Evolutionary conservation across 2,113 vertebrate species (phyloP).

Genomic region (Salvator merianae): DNA sequence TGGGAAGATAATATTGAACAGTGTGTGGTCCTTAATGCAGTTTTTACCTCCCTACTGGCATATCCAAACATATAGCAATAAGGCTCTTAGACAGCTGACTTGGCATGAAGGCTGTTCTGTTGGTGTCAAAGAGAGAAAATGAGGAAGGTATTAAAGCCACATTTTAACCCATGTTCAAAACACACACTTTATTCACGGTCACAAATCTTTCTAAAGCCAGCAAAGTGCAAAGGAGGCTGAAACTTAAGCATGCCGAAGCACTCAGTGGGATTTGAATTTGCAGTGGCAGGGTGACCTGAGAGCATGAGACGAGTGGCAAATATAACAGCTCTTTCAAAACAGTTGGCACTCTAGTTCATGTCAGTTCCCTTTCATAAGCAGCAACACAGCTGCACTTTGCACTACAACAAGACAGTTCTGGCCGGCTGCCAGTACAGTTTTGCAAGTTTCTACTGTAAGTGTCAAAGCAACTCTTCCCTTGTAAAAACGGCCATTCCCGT

Average conservation of each 20-base stretch:
- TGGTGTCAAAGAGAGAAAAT: slow-evolving; percentile 27
- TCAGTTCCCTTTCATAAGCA: slow-evolving; percentile 58
- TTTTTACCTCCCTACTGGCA: background rate
- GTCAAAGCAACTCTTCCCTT: slow-evolving; percentile 6
- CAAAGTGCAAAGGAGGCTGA: slow-evolving; percentile 21
- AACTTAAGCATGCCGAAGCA: slow-evolving; percentile 42
- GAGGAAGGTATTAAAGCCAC: background rate
- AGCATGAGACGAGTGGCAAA: background rate
- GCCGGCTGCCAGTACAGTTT: slow-evolving; percentile 46
- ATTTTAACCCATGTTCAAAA: slow-evolving; percentile 14
- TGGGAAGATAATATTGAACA: background rate
- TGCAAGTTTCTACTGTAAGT: slow-evolving; percentile 26
- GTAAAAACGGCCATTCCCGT: background rate
- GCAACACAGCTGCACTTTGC: slow-evolving; percentile 44
- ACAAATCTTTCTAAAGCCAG: background rate
- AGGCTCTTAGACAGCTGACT: background rate
- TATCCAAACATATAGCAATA: background rate
- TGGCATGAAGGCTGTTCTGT: background rate
- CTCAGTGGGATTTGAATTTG: slow-evolving; percentile 40
- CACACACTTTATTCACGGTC: slow-evolving; percentile 15
- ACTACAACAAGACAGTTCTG: slow-evolving; percentile 33
- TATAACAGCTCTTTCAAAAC: slow-evolving; percentile 13
- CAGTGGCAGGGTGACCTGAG: slow-evolving; percentile 50
- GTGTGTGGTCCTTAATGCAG: too few species aligned
- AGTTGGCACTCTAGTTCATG: slow-evolving; percentile 38